phyloP scores from a whole-genome alignment of 1,140 invertebrate species.

The Drosophila guanche region DNA sequence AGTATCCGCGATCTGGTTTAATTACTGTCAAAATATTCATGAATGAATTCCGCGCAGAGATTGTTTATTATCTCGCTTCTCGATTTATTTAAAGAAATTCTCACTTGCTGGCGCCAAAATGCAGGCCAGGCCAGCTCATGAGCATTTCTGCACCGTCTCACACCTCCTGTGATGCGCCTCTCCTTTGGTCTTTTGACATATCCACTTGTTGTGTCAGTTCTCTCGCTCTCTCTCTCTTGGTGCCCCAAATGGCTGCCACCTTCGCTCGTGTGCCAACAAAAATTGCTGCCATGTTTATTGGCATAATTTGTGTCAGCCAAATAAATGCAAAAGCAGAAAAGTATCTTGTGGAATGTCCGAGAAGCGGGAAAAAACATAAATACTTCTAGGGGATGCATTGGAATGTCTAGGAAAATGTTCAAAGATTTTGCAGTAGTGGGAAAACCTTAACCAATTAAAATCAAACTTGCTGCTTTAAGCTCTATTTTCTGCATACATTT shows the following conservation, averaged over 20 bases:
- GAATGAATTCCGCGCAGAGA: slow-evolving; percentile 49
- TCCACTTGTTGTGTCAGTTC: slow-evolving; percentile 63
- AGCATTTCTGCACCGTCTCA: slow-evolving; percentile 25
- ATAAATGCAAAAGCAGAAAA: slow-evolving; percentile 34
- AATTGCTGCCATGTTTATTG: slow-evolving; percentile 60
- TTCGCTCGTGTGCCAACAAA: slow-evolving; percentile 29
- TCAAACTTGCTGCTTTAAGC: no score
- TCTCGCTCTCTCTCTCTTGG: slow-evolving; percentile 33
- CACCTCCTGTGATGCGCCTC: neutral
- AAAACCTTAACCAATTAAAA: no score
- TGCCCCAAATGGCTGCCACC: slow-evolving; percentile 3
- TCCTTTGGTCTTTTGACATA: slow-evolving; percentile 47
- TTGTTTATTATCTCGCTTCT: slow-evolving; percentile 39
- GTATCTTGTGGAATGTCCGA: slow-evolving; percentile 26
- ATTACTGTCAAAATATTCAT: slow-evolving; percentile 56
- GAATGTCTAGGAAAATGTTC: slow-evolving; percentile 8
- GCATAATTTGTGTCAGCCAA: slow-evolving; percentile 67
- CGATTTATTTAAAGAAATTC: slow-evolving; percentile 45
- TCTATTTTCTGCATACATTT: no score
- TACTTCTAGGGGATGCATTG: slow-evolving; percentile 18
- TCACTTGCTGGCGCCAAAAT: slow-evolving; percentile 56
- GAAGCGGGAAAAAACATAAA: slow-evolving; percentile 26
- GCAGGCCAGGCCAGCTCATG: slow-evolving; percentile 23
- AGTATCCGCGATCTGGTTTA: slow-evolving; percentile 22
- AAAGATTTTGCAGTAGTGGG: neutral